A percentile compares a stretch with the other conserved stretches of the same genome.
These are phyloP conservation scores for Struthidea cinerea DNA, from an alignment of 2,113 vertebrate species.

Conservation along the genomic window DNA sequence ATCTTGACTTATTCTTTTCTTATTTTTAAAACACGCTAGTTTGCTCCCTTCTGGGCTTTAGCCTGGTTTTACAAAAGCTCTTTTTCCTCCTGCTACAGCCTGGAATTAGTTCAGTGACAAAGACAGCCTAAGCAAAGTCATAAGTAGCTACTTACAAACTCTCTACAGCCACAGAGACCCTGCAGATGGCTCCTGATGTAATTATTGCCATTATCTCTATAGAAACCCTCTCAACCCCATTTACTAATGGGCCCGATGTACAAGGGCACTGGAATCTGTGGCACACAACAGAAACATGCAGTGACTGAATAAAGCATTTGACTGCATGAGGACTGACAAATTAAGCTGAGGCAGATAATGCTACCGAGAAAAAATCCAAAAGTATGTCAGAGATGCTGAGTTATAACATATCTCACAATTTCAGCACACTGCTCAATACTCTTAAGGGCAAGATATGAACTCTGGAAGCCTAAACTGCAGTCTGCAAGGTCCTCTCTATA, in stretches of 20 bases:
- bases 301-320: background rate
- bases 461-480: background rate
- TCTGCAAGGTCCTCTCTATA: background rate
- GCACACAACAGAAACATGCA: background rate
- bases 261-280: background rate
- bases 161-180: background rate
- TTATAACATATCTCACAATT: background rate
- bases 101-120: background rate
- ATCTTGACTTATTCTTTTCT: background rate
- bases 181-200: background rate
- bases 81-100: background rate
- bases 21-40: background rate
- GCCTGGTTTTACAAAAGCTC: background rate
- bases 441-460: rapidly evolving
- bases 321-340: background rate
- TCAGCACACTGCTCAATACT: background rate
- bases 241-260: background rate
- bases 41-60: background rate
- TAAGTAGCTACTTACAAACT: background rate
- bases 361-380: background rate
- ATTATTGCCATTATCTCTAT: background rate
- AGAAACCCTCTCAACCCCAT: background rate
- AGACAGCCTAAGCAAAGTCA: background rate
- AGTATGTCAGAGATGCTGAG: background rate
- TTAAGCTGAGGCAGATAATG: background rate